Conservation (phyloP, 1,140 invertebrate genomes). For the Apis laboriosa region DNA sequence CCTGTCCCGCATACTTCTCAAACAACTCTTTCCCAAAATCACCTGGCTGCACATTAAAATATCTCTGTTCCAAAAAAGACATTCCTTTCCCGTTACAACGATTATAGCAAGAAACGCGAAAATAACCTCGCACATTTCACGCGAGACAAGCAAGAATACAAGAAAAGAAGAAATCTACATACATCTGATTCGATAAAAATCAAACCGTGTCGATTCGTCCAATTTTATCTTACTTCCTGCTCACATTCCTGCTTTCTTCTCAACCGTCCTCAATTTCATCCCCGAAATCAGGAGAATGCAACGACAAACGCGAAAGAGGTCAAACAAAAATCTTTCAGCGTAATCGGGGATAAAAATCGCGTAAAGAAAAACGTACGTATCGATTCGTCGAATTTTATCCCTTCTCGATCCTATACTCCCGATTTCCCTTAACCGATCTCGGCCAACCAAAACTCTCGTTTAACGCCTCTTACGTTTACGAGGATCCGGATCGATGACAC, state of each 20-base stretch:
- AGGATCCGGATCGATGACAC: constrained; percentile 55
- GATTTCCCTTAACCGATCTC: background rate
- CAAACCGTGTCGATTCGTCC: background rate
- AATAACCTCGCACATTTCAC: no score
- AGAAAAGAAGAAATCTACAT: no score
- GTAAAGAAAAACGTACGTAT: background rate
- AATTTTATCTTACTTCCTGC: constrained; percentile 26
- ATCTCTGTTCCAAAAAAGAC: no score
- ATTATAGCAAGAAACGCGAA: background rate
- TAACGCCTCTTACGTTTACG: constrained; percentile 43
- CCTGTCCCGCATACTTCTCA: no score
- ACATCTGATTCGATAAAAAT: background rate
- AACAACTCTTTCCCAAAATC: no score
- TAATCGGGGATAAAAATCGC: background rate
- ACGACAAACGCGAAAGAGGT: no score
- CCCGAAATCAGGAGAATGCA: constrained; percentile 10
- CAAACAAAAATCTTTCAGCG: no score
- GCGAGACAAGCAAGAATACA: no score
- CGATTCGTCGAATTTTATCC: constrained; percentile 25
- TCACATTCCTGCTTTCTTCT: constrained; percentile 33
- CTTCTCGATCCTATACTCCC: constrained; percentile 44
- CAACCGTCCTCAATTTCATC: background rate
- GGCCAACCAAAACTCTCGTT: constrained; percentile 32
- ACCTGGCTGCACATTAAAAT: no score
- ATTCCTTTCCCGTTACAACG: no score